A percentile compares a stretch with the other conserved stretches of the same genome.
phyloP scores from a whole-genome alignment of 2,888 invertebrate species.

The Phymatocera aterrima region DNA sequence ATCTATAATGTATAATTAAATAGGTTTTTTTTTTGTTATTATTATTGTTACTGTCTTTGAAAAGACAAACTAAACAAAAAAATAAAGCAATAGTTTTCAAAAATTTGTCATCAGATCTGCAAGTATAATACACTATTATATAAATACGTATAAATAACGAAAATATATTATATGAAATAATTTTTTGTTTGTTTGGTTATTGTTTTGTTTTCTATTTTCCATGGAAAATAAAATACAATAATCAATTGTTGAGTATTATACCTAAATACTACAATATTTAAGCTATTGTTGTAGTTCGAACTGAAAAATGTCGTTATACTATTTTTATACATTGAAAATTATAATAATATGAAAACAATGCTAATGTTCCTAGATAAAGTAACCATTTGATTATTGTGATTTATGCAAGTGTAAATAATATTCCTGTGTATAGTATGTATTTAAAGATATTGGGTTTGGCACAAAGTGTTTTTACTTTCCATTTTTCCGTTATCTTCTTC shows the following conservation, averaged over 20 bases:
- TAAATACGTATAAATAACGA: conserved; percentile 7
- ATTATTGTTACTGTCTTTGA: no score
- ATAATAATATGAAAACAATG: not conserved
- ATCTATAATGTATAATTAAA: conserved; percentile 6
- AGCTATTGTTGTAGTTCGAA: not conserved
- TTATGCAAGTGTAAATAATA: no score
- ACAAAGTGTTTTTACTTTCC: conserved; percentile 21
- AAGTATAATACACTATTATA: not conserved
- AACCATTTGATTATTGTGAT: no score
- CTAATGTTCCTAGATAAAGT: not conserved
- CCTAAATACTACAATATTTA: conserved; percentile 1
- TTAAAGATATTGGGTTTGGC: conserved; percentile 24
- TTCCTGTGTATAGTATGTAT: not conserved
- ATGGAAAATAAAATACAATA: not conserved
- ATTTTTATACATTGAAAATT: no score
- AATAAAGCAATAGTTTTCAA: not conserved
- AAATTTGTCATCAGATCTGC: conserved; percentile 24
- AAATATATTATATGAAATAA: not conserved
- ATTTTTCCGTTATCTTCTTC: no score
- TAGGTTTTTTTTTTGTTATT: conserved; percentile 4
- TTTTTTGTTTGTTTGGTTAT: no score
- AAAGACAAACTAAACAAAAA: not conserved
- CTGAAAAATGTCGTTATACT: not conserved
- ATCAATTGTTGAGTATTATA: conserved; percentile 16
- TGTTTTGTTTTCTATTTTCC: not conserved